Base-by-base conservation (phyloP, 2,113 vertebrate genomes). In the Uropsilus gracilis region DNA sequence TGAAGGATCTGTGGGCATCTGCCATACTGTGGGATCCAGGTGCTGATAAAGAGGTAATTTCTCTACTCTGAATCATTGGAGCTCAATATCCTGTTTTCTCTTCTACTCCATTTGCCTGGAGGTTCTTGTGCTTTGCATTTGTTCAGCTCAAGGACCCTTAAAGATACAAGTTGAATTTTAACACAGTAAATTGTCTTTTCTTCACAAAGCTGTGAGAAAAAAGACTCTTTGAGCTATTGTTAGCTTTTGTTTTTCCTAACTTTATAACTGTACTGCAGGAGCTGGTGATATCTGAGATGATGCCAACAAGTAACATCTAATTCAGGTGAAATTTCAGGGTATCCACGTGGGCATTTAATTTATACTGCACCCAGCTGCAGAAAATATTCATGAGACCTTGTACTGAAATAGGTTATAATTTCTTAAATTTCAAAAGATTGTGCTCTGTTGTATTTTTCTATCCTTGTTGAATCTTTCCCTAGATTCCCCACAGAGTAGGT, bases 401-500 rank as follows among this genome's bases (percentile, higher is more conserved):
- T 5, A 59, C 3, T 5, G 32, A 86, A 68, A 89, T 48, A 59
- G 44, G 20, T n/a, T 59, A 34, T 53, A 83, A 42, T 95, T 86
- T 82, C 50, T 92, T 82, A 57, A 72, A 59, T 94, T 92, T 93
- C 77, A 72, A 68, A 95, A 81, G 76, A 55, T 42, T 3, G 50
- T 57, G 8, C 32, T 18, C 44, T 77, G 4, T 64, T 1, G 0
- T 64, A 20, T 11, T 86, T 88, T 90, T 59, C 61, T 84, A 72
- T 72, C 30, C 71, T 91, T 69, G 84, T 34, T 53, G 24, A 68
- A 61, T 50, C 53, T 55, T 24, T 55, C 22, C 83, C 44, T 89
- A 18, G 28, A 44, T 94, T 87, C 37, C 4, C 46, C 42, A 50
- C 10, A 20, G 66, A 14, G 34, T 93, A 17, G 46, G 66, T 63